phyloP scores from a whole-genome alignment of 2,797 vertebrate species.

The Spinus olivaceus region DNA sequence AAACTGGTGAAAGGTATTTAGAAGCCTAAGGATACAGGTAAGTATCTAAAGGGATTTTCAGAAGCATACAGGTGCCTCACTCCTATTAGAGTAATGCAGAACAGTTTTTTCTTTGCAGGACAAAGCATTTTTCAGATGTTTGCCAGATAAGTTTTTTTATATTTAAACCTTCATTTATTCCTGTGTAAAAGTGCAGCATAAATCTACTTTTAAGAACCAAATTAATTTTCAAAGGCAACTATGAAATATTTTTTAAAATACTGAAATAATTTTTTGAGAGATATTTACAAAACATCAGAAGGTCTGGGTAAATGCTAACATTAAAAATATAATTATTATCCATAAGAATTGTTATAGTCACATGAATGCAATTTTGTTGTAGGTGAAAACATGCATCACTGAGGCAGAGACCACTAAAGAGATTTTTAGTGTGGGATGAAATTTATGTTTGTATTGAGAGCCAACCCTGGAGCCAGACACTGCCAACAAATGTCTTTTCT shows the following conservation, averaged over 20 bases:
- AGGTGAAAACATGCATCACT: neutral
- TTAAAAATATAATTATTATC: neutral
- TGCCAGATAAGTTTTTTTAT: neutral
- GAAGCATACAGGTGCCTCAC: neutral
- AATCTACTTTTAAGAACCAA: neutral
- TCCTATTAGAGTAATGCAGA: neutral
- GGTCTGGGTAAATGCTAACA: neutral
- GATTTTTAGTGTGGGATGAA: neutral
- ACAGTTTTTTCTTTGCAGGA: neutral
- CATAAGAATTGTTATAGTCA: neutral
- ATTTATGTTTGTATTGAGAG: neutral
- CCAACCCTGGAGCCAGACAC: neutral
- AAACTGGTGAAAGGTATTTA: neutral
- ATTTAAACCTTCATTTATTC: neutral
- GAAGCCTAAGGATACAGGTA: neutral
- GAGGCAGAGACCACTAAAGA: neutral
- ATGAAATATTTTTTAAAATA: neutral
- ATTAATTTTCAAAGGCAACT: neutral
- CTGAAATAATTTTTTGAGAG: neutral
- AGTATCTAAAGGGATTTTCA: neutral
- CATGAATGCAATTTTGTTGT: neutral
- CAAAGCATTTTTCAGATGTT: neutral
- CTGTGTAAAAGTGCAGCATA: neutral
- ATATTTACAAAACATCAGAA: neutral
- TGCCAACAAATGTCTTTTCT: conserved; percentile 5